Evolutionary conservation across 1,140 invertebrate species (phyloP).

Genomic region (Drosophila nannoptera): DNA sequence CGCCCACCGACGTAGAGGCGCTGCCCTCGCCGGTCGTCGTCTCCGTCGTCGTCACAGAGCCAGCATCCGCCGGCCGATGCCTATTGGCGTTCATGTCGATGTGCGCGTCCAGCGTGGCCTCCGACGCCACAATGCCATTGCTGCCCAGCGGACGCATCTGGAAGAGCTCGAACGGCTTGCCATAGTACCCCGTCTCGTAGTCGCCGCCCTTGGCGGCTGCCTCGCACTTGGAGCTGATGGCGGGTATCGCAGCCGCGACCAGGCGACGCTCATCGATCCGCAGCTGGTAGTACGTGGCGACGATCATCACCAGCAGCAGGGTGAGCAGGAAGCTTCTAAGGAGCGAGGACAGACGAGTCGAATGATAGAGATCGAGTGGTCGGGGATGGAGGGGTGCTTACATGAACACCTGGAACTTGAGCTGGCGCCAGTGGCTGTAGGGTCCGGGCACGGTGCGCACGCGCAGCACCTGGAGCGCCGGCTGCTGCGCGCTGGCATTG

Average conservation of each 20-base stretch:
- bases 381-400: constrained; percentile 79
- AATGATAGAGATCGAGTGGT: not conserved
- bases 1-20: constrained; percentile 25
- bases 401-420: constrained; percentile 86
- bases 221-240: constrained; percentile 72
- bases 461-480: constrained; percentile 80
- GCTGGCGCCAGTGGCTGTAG: constrained; percentile 84
- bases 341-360: not conserved
- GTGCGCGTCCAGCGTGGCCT: constrained; percentile 37
- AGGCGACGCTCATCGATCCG: constrained; percentile 57
- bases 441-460: constrained; percentile 86
- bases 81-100: constrained; percentile 59
- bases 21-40: constrained; percentile 5
- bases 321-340: constrained; percentile 70
- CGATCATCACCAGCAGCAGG: constrained; percentile 61
- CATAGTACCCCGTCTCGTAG: constrained; percentile 48
- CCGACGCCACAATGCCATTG: constrained; percentile 28
- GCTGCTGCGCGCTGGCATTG: constrained; percentile 50
- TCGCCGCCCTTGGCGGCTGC: constrained; percentile 26
- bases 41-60: constrained; percentile 3
- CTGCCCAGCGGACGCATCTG: constrained; percentile 72
- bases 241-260: constrained; percentile 55
- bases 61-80: constrained; percentile 18
- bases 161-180: constrained; percentile 74
- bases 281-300: constrained; percentile 69